These are phyloP conservation scores for Ptychodera flava DNA, from an alignment of 35 echinoderm and acorn worm species.

Conservation along the genomic window DNA sequence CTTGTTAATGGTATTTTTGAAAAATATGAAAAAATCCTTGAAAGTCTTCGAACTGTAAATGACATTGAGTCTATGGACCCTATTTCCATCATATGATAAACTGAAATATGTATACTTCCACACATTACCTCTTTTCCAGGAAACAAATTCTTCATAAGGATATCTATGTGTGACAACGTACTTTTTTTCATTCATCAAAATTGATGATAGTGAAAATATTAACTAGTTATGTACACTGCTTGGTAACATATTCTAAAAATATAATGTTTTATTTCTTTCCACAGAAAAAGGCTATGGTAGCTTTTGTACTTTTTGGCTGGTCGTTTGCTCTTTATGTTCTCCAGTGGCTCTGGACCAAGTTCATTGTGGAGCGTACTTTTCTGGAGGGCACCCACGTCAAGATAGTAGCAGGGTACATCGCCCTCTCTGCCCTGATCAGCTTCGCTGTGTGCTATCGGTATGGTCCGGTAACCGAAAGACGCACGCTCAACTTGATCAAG, in stretches of 20 bases:
- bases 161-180: neutral
- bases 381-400: slow-evolving; percentile 53
- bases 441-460: slow-evolving; percentile 94
- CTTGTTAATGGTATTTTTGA: no score
- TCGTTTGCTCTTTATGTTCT: slow-evolving; percentile 51
- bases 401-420: slow-evolving; percentile 51
- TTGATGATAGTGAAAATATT: neutral
- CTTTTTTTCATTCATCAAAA: neutral
- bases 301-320: slow-evolving; percentile 71
- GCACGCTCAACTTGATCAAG: slow-evolving; percentile 73
- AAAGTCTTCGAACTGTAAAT: no score
- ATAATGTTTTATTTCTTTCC: neutral
- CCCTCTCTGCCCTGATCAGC: slow-evolving; percentile 54
- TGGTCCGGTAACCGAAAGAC: slow-evolving; percentile 65
- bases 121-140: no score
- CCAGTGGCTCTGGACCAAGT: slow-evolving; percentile 50
- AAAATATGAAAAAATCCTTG: no score
- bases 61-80: no score
- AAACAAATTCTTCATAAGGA: no score
- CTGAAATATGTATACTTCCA: no score
- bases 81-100: no score
- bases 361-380: slow-evolving; percentile 6
- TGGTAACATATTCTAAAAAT: neutral
- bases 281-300: slow-evolving; percentile 73
- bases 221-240: neutral